phyloP scores from a whole-genome alignment of 2,113 vertebrate species.

The Megaptera novaeangliae region DNA sequence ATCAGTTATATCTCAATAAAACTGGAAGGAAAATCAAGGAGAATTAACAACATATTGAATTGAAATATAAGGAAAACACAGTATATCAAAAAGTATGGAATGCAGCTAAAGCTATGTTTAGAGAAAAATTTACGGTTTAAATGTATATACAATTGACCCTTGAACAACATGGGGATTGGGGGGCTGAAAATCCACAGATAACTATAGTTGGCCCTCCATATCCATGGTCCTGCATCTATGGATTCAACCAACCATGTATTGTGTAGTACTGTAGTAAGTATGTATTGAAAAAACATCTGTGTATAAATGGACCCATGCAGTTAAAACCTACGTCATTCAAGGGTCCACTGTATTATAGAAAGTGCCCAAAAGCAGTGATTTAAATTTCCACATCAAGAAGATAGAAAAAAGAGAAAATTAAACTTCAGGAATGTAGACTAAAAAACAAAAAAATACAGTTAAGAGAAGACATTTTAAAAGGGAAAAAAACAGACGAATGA shows the following conservation, averaged over 20 bases:
- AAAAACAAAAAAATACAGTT: neutral
- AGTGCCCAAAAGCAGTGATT: neutral
- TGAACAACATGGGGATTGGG: neutral
- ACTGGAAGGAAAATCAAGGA: neutral
- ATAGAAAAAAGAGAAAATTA: neutral
- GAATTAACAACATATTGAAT: neutral
- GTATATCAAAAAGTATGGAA: neutral
- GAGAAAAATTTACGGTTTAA: neutral
- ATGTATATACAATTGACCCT: neutral
- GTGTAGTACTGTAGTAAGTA: neutral
- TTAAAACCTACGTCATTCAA: neutral
- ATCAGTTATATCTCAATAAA: neutral
- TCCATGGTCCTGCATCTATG: neutral
- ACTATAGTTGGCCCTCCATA: neutral
- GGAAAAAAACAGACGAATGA: neutral
- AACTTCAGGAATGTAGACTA: neutral
- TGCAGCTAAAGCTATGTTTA: neutral
- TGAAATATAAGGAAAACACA: neutral
- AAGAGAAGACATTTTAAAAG: neutral
- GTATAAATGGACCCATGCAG: neutral
- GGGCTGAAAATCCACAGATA: neutral
- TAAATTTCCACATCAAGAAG: neutral
- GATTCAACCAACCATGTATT: neutral
- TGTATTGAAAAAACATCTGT: neutral
- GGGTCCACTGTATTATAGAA: neutral